Evolutionary conservation across 2,113 vertebrate genomes (phyloP).

Genomic region (Cairina moschata): DNA sequence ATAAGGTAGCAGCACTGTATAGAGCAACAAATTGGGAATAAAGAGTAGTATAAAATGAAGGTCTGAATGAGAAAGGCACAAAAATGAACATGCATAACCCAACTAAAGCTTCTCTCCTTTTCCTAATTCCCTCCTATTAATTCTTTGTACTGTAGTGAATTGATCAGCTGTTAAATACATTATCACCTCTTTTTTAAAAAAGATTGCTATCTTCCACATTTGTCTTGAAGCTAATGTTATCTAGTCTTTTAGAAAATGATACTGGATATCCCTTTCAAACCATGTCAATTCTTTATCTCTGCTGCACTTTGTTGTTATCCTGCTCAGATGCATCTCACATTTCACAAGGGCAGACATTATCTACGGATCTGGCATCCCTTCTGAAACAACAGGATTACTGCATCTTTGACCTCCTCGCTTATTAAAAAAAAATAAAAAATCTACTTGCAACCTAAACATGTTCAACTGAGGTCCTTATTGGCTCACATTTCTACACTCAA

Average conservation of each 20-base stretch:
- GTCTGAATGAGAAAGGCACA: neutral
- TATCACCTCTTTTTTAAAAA: slow-evolving; percentile 3
- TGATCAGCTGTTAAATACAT: slow-evolving; percentile 32
- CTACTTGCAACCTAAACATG: neutral
- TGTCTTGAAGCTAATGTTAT: slow-evolving; percentile 30
- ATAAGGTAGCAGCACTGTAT: slow-evolving; percentile 43
- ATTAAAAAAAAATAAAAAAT: neutral
- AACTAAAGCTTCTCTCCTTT: neutral
- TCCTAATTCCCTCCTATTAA: neutral
- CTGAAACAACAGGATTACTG: slow-evolving; percentile 17
- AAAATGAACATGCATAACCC: neutral
- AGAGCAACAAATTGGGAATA: neutral
- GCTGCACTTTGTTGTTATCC: slow-evolving; percentile 5
- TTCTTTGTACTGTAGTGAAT: neutral
- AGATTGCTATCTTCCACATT: neutral
- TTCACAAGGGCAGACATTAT: slow-evolving; percentile 11
- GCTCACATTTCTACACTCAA: neutral
- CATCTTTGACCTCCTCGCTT: neutral
- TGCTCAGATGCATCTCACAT: neutral
- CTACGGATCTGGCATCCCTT: slow-evolving; percentile 24
- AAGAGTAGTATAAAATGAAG: neutral
- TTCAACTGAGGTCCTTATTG: neutral
- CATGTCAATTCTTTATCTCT: neutral
- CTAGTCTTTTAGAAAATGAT: slow-evolving; percentile 25
- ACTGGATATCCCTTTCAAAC: slow-evolving; percentile 43